Percentiles rank a stretch among this genome's conserved stretches.
Conservation (phyloP, 2,888 invertebrate species). For the Osedax frankpressi region DNA sequence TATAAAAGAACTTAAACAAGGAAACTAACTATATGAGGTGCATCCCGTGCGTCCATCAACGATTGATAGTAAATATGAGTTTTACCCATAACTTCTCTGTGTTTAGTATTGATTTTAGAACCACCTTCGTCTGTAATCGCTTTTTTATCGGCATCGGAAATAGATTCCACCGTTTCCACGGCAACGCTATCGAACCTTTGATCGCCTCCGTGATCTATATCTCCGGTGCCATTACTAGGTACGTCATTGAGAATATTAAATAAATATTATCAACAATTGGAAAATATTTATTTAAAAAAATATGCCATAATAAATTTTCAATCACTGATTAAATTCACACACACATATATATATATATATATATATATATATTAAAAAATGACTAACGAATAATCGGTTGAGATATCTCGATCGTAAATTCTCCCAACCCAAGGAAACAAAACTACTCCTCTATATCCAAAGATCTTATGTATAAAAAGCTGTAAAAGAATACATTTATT, state of each 20-base stretch:
- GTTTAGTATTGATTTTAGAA: neutral
- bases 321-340: too few species aligned
- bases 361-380: too few species aligned
- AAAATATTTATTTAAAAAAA: too few species aligned
- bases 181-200: neutral
- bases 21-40: constrained; percentile 77
- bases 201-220: too few species aligned
- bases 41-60: constrained; percentile 87
- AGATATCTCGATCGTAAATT: constrained; percentile 81
- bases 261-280: too few species aligned
- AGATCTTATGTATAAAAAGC: constrained; percentile 84
- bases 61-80: constrained; percentile 95
- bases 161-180: neutral
- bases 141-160: neutral
- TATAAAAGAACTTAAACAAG: neutral
- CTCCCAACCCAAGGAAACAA: constrained; percentile 91
- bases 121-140: neutral
- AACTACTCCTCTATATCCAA: constrained; percentile 91
- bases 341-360: too few species aligned
- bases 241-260: too few species aligned
- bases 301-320: too few species aligned
- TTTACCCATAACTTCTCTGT: constrained; percentile 57
- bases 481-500: too few species aligned
- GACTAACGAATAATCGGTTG: constrained; percentile 44
- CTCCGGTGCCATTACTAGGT: too few species aligned